These are phyloP conservation scores for Mechanitis messenoides DNA, from an alignment of 2,888 invertebrate species.

Conservation along the genomic window DNA sequence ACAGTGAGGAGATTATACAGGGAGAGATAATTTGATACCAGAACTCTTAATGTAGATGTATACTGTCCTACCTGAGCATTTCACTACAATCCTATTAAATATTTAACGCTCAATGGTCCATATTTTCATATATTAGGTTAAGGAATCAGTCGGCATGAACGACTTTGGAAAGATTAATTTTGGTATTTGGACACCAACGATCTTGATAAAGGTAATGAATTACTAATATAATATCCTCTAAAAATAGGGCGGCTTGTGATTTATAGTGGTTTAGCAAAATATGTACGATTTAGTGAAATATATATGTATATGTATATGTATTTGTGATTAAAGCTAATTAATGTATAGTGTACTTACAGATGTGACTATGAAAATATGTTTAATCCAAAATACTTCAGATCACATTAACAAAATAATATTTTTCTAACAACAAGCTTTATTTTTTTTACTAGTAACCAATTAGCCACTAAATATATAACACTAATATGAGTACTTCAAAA, in stretches of 20 bases:
- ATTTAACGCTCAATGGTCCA: not conserved
- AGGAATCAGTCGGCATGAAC: not conserved
- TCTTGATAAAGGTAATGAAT: slow-evolving; percentile 6
- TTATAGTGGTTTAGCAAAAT: slow-evolving; percentile 68
- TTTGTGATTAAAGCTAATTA: slow-evolving; percentile 54
- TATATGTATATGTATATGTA: slow-evolving; percentile 53
- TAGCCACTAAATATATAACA: slow-evolving; percentile 53
- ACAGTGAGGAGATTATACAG: slow-evolving; percentile 79
- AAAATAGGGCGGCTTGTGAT: slow-evolving; percentile 69
- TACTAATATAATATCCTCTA: slow-evolving; percentile 51
- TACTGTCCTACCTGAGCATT: slow-evolving; percentile 7
- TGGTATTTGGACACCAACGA: not conserved
- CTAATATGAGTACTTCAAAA: slow-evolving; percentile 57
- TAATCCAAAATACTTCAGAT: slow-evolving; percentile 57
- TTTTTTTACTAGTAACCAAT: slow-evolving; percentile 42
- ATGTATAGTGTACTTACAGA: slow-evolving; percentile 30
- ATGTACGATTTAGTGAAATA: slow-evolving; percentile 53
- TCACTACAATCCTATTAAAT: slow-evolving; percentile 2
- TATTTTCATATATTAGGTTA: slow-evolving; percentile 15
- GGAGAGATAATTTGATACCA: slow-evolving; percentile 19
- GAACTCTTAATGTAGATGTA: slow-evolving; percentile 8
- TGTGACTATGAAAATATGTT: slow-evolving; percentile 29
- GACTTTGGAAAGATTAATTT: not conserved
- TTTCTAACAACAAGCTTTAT: slow-evolving; percentile 57
- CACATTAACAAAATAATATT: slow-evolving; percentile 71